Conservation (phyloP, 2,888 invertebrate species). For the Rhorus exstirpatorius region DNA sequence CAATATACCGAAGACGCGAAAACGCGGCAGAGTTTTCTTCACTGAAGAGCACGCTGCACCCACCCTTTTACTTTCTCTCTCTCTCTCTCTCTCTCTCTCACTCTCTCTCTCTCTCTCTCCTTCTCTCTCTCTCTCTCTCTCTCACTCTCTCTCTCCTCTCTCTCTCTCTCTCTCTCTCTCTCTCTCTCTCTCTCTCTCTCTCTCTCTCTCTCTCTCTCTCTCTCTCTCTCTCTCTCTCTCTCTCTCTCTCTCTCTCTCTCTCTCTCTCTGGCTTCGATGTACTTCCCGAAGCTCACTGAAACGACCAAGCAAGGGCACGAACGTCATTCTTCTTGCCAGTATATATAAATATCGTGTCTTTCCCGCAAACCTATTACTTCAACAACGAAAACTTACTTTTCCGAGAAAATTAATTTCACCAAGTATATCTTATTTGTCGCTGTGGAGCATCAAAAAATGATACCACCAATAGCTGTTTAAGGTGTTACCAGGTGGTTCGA, state of each 20-base stretch:
- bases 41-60: slow-evolving; percentile 44
- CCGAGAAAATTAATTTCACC: slow-evolving; percentile 77
- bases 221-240: too few relatives aligned
- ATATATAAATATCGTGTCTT: slow-evolving; percentile 44
- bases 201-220: too few relatives aligned
- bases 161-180: too few relatives aligned
- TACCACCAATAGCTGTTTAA: slow-evolving; percentile 17
- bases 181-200: too few relatives aligned
- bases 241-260: too few relatives aligned
- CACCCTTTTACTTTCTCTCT: neutral
- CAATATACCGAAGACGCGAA: slow-evolving; percentile 66
- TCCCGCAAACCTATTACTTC: slow-evolving; percentile 74
- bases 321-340: slow-evolving; percentile 10
- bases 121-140: too few relatives aligned
- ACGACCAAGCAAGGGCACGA: slow-evolving; percentile 54
- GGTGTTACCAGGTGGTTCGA: slow-evolving; percentile 3
- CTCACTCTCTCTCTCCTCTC: too few relatives aligned
- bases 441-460: slow-evolving; percentile 28
- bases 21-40: slow-evolving; percentile 47
- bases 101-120: too few relatives aligned
- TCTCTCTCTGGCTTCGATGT: slow-evolving; percentile 31
- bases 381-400: slow-evolving; percentile 79
- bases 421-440: slow-evolving; percentile 80
- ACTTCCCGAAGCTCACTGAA: slow-evolving; percentile 46
- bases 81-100: neutral